Conservation (phyloP, 2,797 vertebrate genomes). For the Acanthis flammea region DNA sequence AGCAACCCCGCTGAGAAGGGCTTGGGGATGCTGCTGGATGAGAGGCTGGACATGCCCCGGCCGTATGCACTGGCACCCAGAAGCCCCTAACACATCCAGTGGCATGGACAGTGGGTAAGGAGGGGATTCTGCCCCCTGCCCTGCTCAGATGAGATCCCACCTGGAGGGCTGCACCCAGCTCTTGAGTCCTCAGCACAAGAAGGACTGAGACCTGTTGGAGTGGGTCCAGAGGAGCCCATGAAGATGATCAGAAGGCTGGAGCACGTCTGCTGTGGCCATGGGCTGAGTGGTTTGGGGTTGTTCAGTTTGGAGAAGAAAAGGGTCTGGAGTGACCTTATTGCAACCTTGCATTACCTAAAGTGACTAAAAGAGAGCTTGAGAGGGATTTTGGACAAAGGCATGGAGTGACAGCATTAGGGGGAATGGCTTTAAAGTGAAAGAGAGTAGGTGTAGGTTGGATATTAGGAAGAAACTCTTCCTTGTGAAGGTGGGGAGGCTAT, state of each 20-base stretch:
- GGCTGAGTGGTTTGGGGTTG: not conserved
- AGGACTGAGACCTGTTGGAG: not conserved
- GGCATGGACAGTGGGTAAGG: too few species aligned
- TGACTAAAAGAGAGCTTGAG: not conserved
- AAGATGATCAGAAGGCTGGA: not conserved
- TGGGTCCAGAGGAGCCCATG: not conserved
- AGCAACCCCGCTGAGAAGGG: not conserved
- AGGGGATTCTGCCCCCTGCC: not conserved
- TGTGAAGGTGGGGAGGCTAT: not conserved
- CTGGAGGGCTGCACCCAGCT: not conserved
- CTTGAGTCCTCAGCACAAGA: not conserved
- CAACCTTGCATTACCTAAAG: not conserved
- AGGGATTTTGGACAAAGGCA: not conserved
- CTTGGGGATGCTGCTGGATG: not conserved
- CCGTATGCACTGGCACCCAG: not conserved
- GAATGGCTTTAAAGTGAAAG: not conserved
- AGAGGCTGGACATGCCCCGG: not conserved
- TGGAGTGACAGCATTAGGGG: not conserved
- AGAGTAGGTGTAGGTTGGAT: not conserved
- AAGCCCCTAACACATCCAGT: not conserved
- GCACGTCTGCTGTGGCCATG: not conserved
- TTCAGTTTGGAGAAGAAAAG: not conserved
- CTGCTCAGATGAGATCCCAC: not conserved
- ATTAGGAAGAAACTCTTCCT: not conserved
- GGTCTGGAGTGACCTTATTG: not conserved